Conservation (phyloP, 2,797 vertebrate genomes). For the Holocentrus rufus region DNA sequence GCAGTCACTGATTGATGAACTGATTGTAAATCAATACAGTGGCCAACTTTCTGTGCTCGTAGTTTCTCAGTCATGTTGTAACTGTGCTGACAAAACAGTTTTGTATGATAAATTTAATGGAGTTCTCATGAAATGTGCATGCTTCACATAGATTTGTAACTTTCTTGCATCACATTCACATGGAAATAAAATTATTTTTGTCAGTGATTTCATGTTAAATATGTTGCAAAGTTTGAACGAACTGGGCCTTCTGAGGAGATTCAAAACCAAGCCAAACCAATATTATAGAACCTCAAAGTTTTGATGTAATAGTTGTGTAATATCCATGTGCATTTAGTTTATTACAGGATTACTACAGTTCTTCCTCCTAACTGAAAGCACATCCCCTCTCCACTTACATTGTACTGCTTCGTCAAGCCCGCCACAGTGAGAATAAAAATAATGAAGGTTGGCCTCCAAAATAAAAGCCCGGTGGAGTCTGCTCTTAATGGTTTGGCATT, state of each 20-base stretch:
- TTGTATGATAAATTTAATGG: neutral
- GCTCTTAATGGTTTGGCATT: too few relatives aligned
- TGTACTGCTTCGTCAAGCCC: neutral
- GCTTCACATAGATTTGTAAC: slow-evolving; percentile 14
- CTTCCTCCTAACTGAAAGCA: too few relatives aligned
- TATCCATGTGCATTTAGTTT: too few relatives aligned
- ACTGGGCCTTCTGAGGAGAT: neutral
- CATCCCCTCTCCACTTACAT: too few relatives aligned
- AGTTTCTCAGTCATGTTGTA: neutral
- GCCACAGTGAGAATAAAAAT: neutral
- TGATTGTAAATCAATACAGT: neutral
- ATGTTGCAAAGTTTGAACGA: neutral
- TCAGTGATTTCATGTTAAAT: neutral
- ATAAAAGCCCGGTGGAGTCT: slow-evolving; percentile 37
- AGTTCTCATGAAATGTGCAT: slow-evolving; percentile 3
- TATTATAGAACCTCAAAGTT: too few relatives aligned
- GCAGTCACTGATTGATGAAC: neutral
- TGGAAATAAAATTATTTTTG: slow-evolving; percentile 36
- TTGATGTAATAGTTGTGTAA: too few relatives aligned
- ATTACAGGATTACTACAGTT: too few relatives aligned
- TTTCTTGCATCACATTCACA: slow-evolving; percentile 8
- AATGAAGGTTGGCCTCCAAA: slow-evolving; percentile 17
- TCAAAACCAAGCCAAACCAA: too few relatives aligned
- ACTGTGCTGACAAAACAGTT: slow-evolving; percentile 2
- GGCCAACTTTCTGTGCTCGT: neutral